Evolutionary conservation across 2,888 invertebrate species (phyloP).

Genomic region (Allacma fusca): DNA sequence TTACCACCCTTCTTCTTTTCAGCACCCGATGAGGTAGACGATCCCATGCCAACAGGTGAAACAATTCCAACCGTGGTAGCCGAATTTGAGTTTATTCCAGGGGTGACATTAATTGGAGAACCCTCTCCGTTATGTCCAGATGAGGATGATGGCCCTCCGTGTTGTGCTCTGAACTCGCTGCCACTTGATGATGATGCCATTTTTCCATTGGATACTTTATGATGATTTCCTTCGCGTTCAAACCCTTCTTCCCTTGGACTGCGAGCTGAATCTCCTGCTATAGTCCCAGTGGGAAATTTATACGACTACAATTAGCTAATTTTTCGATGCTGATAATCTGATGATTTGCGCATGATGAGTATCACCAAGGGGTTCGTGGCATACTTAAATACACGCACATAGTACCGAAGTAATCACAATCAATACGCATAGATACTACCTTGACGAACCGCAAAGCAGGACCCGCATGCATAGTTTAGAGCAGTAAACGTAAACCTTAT

Average conservation of each 20-base stretch:
- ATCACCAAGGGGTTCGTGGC: too few species aligned
- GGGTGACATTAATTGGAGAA: neutral
- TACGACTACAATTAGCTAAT: neutral
- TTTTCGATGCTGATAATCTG: neutral
- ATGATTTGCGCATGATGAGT: too few species aligned
- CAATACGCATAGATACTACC: too few species aligned
- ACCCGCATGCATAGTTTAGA: too few species aligned
- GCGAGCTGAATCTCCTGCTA: conserved; percentile 51
- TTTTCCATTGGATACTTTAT: conserved; percentile 29
- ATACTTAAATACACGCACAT: too few species aligned
- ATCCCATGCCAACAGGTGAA: conserved; percentile 19
- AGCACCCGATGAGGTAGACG: conserved; percentile 29
- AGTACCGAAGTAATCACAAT: too few species aligned
- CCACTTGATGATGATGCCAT: neutral
- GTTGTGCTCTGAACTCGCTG: neutral
- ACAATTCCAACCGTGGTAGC: conserved; percentile 32
- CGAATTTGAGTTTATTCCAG: neutral
- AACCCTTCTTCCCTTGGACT: conserved; percentile 51
- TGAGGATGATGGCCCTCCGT: neutral
- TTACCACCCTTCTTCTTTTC: conserved; percentile 34
- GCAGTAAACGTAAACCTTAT: too few species aligned
- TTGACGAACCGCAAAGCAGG: too few species aligned
- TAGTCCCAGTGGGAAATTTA: neutral
- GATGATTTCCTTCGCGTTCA: conserved; percentile 36
- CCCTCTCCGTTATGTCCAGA: conserved; percentile 6